Evolutionary conservation across 2,113 vertebrate genomes (phyloP), one percentile per base, ranked within the genome.

Genomic region (Phalacrocorax brasilianus): DNA sequence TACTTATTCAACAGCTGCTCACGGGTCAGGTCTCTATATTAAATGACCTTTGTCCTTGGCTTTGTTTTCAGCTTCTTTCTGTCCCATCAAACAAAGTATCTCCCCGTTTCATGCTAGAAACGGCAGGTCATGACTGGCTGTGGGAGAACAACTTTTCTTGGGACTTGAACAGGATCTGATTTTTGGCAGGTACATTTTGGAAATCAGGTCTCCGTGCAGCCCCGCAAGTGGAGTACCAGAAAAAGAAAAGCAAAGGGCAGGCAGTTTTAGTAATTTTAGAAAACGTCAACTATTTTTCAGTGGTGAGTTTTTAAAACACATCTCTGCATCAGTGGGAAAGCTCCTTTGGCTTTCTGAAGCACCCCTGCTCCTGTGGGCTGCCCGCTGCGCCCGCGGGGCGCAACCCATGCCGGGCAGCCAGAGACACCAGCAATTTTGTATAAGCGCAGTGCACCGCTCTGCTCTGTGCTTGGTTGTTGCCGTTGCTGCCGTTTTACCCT

Each of bases 381-480:
- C 55, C 6, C 8, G 30, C 33, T 23, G 44, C 0, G 1, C 55
- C 33, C 10, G 1, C 19, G 11, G 44, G 45, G 13, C 33, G n/a
- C 0, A 0, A 17, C 26, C 18, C 4, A 9, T 1, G 1, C 24
- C 2, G 8, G 56, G 42, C 45, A 81, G 47, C 9, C 81, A 42
- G 62, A 73, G 62, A 32, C 22, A 73, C 9, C 32, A 72, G 53
- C 23, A 44, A 17, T 70, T 42, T 67, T 7, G 70, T 32, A 44
- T 7, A 50, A 73, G 42, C 5, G 9, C 49, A 77, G 15, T 5
- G 30, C 26, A 22, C 23, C 6, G 7, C 88, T 77, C 66, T 80
- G 13, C 30, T 30, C 27, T 11, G 2, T 44, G 42, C 32, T 35
- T 49, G 52, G 14, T 23, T 50, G n/a, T 13, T 58, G 47, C 22